phyloP scores from a whole-genome alignment of 2,888 invertebrate species.

The Philonicus albiceps region DNA sequence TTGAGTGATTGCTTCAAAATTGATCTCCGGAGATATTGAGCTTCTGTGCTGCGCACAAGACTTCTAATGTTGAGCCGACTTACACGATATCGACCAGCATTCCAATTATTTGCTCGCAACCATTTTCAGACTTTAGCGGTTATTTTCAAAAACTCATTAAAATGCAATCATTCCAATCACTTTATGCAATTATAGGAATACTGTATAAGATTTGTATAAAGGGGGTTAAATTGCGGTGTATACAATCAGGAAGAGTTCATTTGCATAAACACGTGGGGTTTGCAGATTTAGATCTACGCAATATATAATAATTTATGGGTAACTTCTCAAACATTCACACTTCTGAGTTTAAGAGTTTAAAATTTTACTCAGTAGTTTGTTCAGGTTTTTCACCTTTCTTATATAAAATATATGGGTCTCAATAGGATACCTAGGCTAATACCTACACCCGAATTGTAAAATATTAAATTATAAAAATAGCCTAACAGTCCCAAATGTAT shows the following conservation, averaged over 20 bases:
- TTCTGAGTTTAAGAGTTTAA: no score
- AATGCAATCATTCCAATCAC: not conserved
- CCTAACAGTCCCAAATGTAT: no score
- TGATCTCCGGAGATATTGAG: not conserved
- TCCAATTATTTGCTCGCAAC: not conserved
- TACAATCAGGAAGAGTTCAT: not conserved
- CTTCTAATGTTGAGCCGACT: not conserved
- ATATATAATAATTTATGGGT: no score
- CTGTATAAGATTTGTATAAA: not conserved
- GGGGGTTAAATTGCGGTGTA: not conserved
- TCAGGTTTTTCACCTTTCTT: no score
- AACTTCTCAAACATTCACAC: no score
- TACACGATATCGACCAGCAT: not conserved
- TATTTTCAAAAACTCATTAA: not conserved
- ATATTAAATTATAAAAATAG: no score
- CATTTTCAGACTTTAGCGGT: not conserved
- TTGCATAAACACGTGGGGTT: not conserved
- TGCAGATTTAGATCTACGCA: not conserved
- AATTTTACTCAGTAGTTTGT: no score
- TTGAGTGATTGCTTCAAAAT: slow-evolving; percentile 2
- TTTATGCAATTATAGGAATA: not conserved
- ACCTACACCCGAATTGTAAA: no score
- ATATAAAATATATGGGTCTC: no score
- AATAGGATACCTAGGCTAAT: no score
- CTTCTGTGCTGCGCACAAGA: slow-evolving; percentile 23